A percentile compares a stretch with the other conserved stretches of the same genome.
These are phyloP conservation scores for Premnoplex brunnescens DNA, from an alignment of 2,797 vertebrate species.

Conservation along the genomic window DNA sequence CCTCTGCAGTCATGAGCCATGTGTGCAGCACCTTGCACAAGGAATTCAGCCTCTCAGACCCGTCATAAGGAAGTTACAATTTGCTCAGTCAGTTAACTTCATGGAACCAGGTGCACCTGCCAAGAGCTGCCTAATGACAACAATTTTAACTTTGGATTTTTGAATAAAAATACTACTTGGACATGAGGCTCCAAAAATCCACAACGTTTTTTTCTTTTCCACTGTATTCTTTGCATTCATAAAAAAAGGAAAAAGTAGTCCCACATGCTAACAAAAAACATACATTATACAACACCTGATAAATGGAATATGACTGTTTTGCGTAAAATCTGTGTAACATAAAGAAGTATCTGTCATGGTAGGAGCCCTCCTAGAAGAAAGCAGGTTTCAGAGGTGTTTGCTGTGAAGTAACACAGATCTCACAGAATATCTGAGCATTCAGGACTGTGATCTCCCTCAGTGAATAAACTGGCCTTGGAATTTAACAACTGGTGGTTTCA, in stretches of 20 bases:
- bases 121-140: background rate
- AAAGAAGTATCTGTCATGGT: background rate
- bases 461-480: background rate
- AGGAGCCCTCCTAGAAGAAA: background rate
- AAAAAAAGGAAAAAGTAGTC: background rate
- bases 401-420: background rate
- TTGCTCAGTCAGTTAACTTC: background rate
- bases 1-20: background rate
- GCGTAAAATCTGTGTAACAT: background rate
- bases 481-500: background rate
- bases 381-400: background rate
- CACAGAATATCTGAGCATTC: accelerated
- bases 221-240: background rate
- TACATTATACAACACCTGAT: background rate
- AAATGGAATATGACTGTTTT: background rate
- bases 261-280: background rate
- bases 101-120: background rate
- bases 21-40: background rate
- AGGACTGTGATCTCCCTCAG: background rate
- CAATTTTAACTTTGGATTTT: background rate
- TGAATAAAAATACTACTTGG: background rate
- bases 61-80: background rate
- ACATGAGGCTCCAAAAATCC: background rate
- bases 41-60: background rate
- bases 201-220: background rate